Evolutionary conservation across 2,888 invertebrate genomes (phyloP), one percentile per base, ranked within the genome.

Genomic region (Drosophila subquinaria): DNA sequence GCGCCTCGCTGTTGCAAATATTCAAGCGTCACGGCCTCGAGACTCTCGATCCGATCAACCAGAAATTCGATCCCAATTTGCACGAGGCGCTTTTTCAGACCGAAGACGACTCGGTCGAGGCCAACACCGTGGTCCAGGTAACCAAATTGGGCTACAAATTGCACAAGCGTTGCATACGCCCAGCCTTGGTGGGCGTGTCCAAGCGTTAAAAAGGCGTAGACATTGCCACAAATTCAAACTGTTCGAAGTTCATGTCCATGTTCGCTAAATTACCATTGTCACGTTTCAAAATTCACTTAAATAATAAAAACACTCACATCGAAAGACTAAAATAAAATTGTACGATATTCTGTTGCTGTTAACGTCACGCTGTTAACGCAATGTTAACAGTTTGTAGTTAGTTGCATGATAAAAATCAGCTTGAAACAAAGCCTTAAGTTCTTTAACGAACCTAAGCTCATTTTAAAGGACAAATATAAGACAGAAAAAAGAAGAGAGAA

Each of bases 1-100:
- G 97, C 88, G 95, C 96, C 9, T 97, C 98, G 89, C 94, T 99
- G 70, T 94, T 95, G 71, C 94, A 96, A 95, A 98, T 98, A 13
- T 99, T 99, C 92, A 95, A 95, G 70, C 95, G 97, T 70, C 98
- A 99, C 92, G 99, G 99, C 0, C 93, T 99, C 43, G 94, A 95
- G 56, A 94, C 95, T 13, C 95, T 99, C 27, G 96, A 97, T 89
- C 99, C 99, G 2, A 88, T 98, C 0, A 95, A 98, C 78, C 97
- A 98, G 90, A 98, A 98, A 92, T 99, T 99, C 93, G 96, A 99
- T 93, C 99, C 99, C 0, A 98, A 99, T 93, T 93, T 96, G 56
- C 99, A 99, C 88, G 99, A 99, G 93, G 99, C 99, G 0, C 93
- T 99, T 35, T 99, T 98, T 93, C 96, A 98, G 93, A 97, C 97